Conservation (phyloP, 2,888 invertebrate species). For the Calliopum simillimum region DNA sequence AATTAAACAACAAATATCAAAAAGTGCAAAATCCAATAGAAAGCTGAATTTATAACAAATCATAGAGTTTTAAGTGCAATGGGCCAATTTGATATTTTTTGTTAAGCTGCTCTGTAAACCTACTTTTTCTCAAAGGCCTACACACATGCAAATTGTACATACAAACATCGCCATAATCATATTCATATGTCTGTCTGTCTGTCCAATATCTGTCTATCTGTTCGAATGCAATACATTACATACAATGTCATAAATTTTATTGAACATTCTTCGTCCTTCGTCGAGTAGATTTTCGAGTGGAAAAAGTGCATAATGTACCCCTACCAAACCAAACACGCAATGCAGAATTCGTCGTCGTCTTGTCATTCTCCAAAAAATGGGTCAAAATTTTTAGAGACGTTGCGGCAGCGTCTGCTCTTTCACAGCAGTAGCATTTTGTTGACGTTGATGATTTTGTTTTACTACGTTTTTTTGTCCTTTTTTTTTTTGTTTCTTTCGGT, state of each 20-base stretch:
- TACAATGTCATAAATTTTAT: conserved; percentile 40
- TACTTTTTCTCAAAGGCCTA: conserved; percentile 4
- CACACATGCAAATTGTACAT: conserved; percentile 5
- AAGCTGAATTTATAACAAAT: no score
- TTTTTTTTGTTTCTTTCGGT: background rate
- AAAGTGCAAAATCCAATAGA: no score
- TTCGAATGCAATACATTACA: conserved; percentile 8
- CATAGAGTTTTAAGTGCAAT: background rate
- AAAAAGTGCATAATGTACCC: conserved; percentile 45
- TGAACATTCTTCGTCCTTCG: conserved; percentile 44
- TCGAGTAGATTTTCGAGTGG: conserved; percentile 47
- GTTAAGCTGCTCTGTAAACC: conserved; percentile 7
- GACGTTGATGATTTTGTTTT: conserved; percentile 9
- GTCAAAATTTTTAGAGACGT: conserved; percentile 43
- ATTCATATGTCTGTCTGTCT: conserved; percentile 2
- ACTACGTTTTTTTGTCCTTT: no score
- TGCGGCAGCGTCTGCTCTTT: conserved; percentile 24
- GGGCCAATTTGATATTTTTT: conserved; percentile 17
- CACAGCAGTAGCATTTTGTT: conserved; percentile 23
- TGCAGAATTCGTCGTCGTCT: conserved; percentile 26
- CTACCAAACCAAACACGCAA: background rate
- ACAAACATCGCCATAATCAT: conserved; percentile 17
- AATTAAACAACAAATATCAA: no score
- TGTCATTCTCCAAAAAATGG: conserved; percentile 44
- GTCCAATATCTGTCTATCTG: background rate